These are phyloP conservation scores for Mustelus asterias DNA, from an alignment of 2,113 vertebrate species.

Conservation along the genomic window DNA sequence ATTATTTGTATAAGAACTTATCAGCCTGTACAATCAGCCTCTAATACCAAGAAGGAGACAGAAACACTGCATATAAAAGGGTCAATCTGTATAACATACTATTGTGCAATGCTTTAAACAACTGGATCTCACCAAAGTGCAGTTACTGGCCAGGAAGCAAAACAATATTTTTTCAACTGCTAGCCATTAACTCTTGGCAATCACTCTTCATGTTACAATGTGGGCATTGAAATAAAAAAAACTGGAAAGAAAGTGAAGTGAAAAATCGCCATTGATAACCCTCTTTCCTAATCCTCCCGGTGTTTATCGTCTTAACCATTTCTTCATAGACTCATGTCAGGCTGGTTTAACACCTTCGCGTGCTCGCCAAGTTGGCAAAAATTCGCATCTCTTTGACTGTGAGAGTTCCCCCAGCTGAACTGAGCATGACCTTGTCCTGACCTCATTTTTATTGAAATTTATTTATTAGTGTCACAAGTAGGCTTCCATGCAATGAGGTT, in stretches of 20 bases:
- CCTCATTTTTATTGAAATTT: background rate
- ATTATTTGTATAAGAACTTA: background rate
- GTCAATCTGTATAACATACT: background rate
- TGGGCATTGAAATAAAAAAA: background rate
- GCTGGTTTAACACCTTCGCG: background rate
- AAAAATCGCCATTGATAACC: background rate
- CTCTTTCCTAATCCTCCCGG: background rate
- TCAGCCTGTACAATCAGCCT: background rate
- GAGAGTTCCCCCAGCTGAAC: background rate
- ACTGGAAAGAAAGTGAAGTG: background rate
- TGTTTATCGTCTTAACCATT: background rate
- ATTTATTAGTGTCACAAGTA: no score
- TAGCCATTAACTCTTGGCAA: background rate
- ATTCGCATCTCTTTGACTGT: background rate
- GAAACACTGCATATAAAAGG: background rate
- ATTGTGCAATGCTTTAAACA: background rate
- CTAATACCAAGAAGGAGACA: background rate
- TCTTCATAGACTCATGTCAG: background rate
- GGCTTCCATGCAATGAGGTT: no score
- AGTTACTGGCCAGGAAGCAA: background rate
- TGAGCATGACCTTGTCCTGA: background rate
- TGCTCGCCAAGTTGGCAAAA: background rate
- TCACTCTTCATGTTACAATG: background rate
- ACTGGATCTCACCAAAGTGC: background rate
- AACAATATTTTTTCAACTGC: conserved; percentile 5